Evolutionary conservation across 2,888 invertebrate genomes (phyloP).

Genomic region (Melanotus villosus): DNA sequence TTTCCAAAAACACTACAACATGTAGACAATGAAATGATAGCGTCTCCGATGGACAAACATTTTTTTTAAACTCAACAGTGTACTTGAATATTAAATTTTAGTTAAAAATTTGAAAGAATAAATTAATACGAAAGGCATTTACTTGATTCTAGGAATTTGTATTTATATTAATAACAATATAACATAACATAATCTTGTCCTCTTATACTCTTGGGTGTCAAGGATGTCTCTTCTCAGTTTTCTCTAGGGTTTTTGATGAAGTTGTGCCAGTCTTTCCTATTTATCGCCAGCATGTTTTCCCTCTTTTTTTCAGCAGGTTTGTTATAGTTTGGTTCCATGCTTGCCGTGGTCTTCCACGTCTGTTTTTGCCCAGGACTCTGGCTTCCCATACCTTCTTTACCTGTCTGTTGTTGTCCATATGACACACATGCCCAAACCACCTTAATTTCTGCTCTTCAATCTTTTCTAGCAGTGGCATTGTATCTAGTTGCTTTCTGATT

Average conservation of each 20-base stretch:
- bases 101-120: too few species aligned
- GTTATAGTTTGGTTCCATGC: background rate
- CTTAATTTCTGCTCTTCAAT: background rate
- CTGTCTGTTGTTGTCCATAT: background rate
- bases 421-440: background rate
- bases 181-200: background rate
- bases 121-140: too few species aligned
- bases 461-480: background rate
- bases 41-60: too few species aligned
- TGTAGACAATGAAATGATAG: too few species aligned
- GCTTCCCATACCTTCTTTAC: background rate
- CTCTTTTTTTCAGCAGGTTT: background rate
- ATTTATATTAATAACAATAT: too few species aligned
- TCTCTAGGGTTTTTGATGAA: background rate
- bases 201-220: background rate
- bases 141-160: too few species aligned
- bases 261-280: background rate
- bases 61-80: too few species aligned
- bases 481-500: background rate
- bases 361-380: background rate
- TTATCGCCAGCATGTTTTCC: background rate
- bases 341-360: background rate
- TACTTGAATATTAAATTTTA: too few species aligned
- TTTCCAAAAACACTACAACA: too few species aligned
- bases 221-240: background rate